A percentile compares a stretch with the other conserved stretches of the same genome.
Evolutionary conservation across 2,888 invertebrate species (phyloP).

Genomic region (Cephalotes varians): DNA sequence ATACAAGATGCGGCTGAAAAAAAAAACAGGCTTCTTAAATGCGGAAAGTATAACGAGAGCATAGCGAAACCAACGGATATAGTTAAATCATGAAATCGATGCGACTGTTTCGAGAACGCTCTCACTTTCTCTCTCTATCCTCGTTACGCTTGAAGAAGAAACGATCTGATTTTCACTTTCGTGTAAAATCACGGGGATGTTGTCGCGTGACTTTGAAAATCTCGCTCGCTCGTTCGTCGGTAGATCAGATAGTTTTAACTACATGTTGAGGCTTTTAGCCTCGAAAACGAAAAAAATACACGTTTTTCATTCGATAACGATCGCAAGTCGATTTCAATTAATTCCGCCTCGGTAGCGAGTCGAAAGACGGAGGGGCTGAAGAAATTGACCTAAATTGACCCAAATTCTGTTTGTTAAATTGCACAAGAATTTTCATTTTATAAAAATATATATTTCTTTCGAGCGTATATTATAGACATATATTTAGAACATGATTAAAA

Average conservation of each 20-base stretch:
- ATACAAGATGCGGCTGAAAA: background rate
- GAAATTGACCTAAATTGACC: background rate
- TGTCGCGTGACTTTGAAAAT: constrained; percentile 33
- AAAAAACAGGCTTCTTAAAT: background rate
- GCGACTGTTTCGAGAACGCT: constrained; percentile 12
- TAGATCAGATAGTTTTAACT: background rate
- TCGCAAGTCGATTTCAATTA: background rate
- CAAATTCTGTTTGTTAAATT: background rate
- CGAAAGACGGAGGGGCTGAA: background rate
- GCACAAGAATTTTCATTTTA: background rate
- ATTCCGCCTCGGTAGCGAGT: background rate
- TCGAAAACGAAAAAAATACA: background rate
- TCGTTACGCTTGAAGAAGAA: background rate
- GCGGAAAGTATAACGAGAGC: background rate
- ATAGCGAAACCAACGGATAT: background rate
- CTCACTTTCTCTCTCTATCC: background rate
- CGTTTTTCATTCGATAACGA: background rate
- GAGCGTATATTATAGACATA: background rate
- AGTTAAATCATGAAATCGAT: constrained; percentile 24
- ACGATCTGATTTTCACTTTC: constrained; percentile 23
- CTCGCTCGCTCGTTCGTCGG: background rate
- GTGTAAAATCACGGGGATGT: background rate
- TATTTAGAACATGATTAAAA: background rate
- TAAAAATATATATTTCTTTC: background rate
- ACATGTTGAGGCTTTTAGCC: background rate